A percentile compares a stretch with the other conserved stretches of the same genome.
These are phyloP conservation scores for Hirtodrosophila duncani DNA, from an alignment of 2,888 invertebrate genomes.

Conservation along the genomic window DNA sequence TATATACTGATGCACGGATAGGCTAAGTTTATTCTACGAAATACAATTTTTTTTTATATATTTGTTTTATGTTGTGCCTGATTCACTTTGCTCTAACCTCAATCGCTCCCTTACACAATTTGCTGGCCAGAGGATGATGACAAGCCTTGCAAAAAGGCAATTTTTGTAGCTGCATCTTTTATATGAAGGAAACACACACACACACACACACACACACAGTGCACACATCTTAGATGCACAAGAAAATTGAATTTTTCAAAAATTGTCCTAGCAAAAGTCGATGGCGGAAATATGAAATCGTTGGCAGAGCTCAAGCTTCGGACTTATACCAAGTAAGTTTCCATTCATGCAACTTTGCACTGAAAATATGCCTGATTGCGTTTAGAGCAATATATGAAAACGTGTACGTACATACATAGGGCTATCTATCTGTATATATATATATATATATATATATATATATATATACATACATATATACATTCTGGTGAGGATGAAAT, in stretches of 20 bases:
- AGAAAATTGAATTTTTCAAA: conserved; percentile 72
- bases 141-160: conserved; percentile 48
- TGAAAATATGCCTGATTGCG: background rate
- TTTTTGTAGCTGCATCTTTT: conserved; percentile 52
- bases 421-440: background rate
- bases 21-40: too few relatives aligned
- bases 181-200: conserved; percentile 14
- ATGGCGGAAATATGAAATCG: conserved; percentile 62
- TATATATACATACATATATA: too few relatives aligned
- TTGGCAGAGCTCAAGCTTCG: background rate
- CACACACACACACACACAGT: conserved; percentile 13
- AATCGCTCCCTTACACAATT: conserved; percentile 5
- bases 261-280: conserved; percentile 61
- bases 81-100: conserved; percentile 12
- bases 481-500: too few relatives aligned
- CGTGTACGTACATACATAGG: too few relatives aligned
- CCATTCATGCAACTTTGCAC: conserved; percentile 34
- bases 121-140: background rate
- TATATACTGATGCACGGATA: too few relatives aligned
- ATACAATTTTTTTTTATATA: too few relatives aligned
- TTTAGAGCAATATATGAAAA: too few relatives aligned
- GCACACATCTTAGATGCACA: conserved; percentile 52
- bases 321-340: background rate
- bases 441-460: background rate
- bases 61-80: conserved; percentile 16